Base-by-base conservation (phyloP, 2,113 vertebrate genomes). In the Gambusia holbrooki region DNA sequence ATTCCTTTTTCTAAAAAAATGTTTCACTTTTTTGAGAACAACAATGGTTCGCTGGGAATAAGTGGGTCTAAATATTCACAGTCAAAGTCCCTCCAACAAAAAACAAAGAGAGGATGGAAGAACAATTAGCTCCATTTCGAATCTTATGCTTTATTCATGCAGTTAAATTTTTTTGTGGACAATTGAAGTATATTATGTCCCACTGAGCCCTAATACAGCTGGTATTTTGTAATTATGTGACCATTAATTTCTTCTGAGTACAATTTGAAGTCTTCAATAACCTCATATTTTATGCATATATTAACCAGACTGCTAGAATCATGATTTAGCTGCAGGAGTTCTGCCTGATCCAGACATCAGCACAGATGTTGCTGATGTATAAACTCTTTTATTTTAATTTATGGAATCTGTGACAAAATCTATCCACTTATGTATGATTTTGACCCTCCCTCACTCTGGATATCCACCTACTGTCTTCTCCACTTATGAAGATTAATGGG, bases 401-500 rank as follows among this genome's bases (percentile, higher is more conserved):
- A 73, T 79, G 42, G 62, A 68, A 71, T 25, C 27, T 28, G 58
- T 83, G 73, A 84, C 62, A 28, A 42, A 80, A 80, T 83, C 25
- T 76, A n/a, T 63, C 60, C 51, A 66, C 62, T 28, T 67, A 58
- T 69, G 54, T 68, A 40, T 73, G 70, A 37, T 60, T 81, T 30
- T 62, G 62, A 61, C 75, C 71, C 80, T 76, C 80, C 80, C 77
- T 84, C 74, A 81, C 77, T 76, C 45, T 77, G 54, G 72, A 80
- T 81, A 79, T 85, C 33, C 77, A 33, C 51, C 25, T 51, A 65
- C 30, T 70, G 45, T 29, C 48, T 60, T 82, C 66, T 78, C 76
- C 73, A 72, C 69, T 87, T 78, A 77, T 80, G 80, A 89, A 89
- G 86, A 89, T 76, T 32, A 85, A 91, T 76, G 79, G 63, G 45